These are phyloP conservation scores for Microtus montanus DNA, from an alignment of 2,113 vertebrate species.

Conservation along the genomic window DNA sequence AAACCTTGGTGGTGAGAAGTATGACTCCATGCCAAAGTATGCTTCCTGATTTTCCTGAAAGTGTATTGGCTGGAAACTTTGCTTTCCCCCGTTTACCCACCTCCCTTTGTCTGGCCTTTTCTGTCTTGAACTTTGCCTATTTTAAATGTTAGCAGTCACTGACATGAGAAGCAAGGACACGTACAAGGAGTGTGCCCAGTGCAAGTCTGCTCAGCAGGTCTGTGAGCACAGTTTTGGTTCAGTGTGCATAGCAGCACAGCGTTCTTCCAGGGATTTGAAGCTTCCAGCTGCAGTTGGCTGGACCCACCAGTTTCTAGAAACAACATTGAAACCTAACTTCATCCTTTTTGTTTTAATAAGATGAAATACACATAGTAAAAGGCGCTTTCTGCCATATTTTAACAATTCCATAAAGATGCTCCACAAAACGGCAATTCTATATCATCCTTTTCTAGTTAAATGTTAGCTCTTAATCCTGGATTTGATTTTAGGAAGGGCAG, in stretches of 20 bases:
- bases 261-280: too few relatives aligned
- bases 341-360: not conserved
- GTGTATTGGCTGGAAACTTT: not conserved
- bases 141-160: not conserved
- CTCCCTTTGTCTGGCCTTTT: not conserved
- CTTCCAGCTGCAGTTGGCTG: not conserved
- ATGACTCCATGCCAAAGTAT: not conserved
- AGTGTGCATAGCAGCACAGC: not conserved
- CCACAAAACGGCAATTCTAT: not conserved
- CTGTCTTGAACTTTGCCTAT: slow-evolving; percentile 3
- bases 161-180: not conserved
- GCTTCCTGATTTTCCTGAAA: not conserved
- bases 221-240: not conserved
- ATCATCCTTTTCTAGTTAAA: not conserved
- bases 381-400: not conserved
- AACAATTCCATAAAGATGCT: not conserved
- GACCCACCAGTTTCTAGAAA: not conserved
- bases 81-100: not conserved
- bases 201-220: not conserved
- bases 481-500: not conserved
- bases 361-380: not conserved
- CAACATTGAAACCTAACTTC: not conserved
- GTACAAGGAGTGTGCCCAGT: fast-evolving
- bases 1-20: not conserved
- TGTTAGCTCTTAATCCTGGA: not conserved